These are phyloP conservation scores for Erythrolamprus reginae DNA, from an alignment of 2,113 vertebrate genomes.

Conservation along the genomic window DNA sequence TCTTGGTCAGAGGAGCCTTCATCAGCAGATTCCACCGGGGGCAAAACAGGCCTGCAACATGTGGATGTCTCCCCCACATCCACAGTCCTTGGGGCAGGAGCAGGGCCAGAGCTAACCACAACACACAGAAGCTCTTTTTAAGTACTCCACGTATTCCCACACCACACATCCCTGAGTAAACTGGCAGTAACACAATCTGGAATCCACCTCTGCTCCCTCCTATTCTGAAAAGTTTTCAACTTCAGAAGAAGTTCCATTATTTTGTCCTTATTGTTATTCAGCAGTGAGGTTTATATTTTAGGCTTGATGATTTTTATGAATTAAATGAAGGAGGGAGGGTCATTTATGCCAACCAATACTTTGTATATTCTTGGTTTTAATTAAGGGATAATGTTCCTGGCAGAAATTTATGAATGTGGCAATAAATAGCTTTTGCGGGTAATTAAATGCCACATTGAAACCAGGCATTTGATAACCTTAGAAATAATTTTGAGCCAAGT, in stretches of 20 bases:
- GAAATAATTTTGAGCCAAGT: slow-evolving; percentile 3
- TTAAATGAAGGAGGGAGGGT: neutral
- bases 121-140: too few relatives aligned
- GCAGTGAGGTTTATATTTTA: slow-evolving; percentile 18
- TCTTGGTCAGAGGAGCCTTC: too few relatives aligned
- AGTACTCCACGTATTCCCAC: too few relatives aligned
- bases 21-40: too few relatives aligned
- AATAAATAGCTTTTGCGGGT: slow-evolving; percentile 34
- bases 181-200: too few relatives aligned
- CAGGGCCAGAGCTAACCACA: too few relatives aligned
- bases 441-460: slow-evolving; percentile 27
- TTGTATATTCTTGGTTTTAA: slow-evolving; percentile 5
- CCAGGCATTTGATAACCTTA: neutral
- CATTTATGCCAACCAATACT: neutral
- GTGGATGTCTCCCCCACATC: too few relatives aligned
- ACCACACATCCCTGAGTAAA: too few relatives aligned
- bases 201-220: neutral
- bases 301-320: neutral
- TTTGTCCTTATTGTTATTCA: neutral
- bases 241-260: neutral
- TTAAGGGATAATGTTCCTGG: slow-evolving; percentile 1
- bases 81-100: too few relatives aligned
- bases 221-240: neutral
- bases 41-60: too few relatives aligned
- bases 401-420: slow-evolving; percentile 5